Conservation (phyloP, 2,113 vertebrate species). For the Cisticola juncidis region DNA sequence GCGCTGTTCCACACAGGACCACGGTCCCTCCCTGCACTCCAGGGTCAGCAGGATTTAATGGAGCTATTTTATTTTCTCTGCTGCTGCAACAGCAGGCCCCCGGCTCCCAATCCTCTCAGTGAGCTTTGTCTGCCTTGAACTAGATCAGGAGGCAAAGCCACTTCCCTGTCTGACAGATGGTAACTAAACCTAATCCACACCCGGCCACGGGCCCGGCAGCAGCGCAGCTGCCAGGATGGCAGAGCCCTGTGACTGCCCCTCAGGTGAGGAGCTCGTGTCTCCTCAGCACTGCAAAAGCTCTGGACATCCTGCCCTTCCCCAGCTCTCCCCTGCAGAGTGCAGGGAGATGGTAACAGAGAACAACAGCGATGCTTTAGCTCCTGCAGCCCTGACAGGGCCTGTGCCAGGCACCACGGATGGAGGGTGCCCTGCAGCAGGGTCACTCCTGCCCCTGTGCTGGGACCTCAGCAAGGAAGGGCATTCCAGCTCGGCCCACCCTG, state of each 20-base stretch:
- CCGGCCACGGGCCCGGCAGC: background rate
- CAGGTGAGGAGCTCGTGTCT: background rate
- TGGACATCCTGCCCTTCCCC: background rate
- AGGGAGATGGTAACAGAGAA: background rate
- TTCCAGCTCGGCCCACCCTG: background rate
- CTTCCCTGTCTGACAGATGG: conserved; percentile 11
- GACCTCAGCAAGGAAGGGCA: background rate
- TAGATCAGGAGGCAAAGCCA: background rate
- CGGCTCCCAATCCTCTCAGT: background rate
- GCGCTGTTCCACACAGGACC: accelerated
- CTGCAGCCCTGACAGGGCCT: background rate
- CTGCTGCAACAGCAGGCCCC: background rate
- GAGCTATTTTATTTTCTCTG: conserved; percentile 7
- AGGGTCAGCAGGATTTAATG: background rate
- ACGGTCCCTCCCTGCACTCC: accelerated
- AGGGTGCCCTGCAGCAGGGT: background rate
- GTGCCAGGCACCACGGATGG: background rate
- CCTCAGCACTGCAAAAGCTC: background rate
- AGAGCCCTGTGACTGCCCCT: background rate
- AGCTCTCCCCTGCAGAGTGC: background rate
- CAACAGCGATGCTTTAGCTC: accelerated
- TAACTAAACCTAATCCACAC: background rate
- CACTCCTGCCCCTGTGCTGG: accelerated
- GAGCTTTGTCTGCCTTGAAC: conserved; percentile 34
- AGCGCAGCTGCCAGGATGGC: background rate